A percentile compares a stretch with the other conserved stretches of the same genome.
phyloP scores from a whole-genome alignment of 2,113 vertebrate genomes.

The Cricetomys ansorgei region DNA sequence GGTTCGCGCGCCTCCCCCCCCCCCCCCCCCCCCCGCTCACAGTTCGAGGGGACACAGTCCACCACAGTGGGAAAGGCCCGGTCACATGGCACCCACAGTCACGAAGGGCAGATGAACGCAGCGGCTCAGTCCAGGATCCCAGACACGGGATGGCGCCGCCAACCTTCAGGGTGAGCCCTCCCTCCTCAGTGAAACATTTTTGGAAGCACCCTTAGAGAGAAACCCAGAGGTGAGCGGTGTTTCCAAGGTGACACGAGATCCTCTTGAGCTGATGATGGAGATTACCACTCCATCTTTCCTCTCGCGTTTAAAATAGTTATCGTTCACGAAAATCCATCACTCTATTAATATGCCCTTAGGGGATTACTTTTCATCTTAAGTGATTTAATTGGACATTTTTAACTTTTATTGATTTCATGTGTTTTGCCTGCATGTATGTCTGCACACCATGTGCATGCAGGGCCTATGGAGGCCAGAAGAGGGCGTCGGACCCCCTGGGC shows the following conservation, averaged over 20 bases:
- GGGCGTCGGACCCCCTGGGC: neutral
- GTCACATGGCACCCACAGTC: no score
- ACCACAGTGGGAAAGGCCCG: neutral
- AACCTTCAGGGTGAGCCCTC: neutral
- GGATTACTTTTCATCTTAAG: slow-evolving; percentile 38
- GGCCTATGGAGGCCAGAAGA: neutral
- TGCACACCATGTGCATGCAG: neutral
- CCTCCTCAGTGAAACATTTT: neutral
- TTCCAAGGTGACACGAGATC: neutral
- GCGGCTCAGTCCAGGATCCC: neutral
- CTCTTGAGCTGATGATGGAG: neutral
- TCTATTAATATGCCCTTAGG: neutral
- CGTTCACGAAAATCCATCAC: slow-evolving; percentile 18
- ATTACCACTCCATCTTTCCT: neutral
- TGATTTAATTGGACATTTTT: neutral
- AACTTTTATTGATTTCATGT: neutral
- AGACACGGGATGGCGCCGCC: neutral
- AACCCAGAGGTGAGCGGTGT: neutral
- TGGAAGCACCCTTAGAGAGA: neutral
- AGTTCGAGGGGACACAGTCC: no score
- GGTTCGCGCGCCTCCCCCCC: neutral
- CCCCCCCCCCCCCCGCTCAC: no score
- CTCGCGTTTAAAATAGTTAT: slow-evolving; percentile 20
- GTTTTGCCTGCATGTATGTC: neutral
- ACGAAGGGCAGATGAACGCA: neutral